These are phyloP conservation scores for Urocolius indicus DNA, from an alignment of 2,113 vertebrate species.

Conservation along the genomic window DNA sequence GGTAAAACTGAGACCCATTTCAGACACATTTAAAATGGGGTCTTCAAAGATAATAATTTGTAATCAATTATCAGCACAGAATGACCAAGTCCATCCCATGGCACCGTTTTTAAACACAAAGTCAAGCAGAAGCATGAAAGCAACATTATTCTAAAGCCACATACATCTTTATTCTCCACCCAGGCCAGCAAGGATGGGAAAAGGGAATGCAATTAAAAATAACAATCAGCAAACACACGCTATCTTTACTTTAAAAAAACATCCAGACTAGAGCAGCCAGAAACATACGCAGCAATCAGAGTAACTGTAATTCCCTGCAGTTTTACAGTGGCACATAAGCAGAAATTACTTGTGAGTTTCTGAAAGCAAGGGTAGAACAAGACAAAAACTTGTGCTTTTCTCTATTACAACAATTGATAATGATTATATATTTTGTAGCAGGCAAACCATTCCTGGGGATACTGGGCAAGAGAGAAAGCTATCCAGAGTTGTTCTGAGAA, in stretches of 20 bases:
- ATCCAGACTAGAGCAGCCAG: conserved; percentile 16
- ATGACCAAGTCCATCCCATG: not conserved
- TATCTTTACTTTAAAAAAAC: not conserved
- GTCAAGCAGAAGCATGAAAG: conserved; percentile 19
- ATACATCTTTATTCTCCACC: conserved; percentile 51
- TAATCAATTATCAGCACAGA: not conserved
- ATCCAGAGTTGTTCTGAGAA: conserved; percentile 1
- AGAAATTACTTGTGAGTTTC: conserved; percentile 12
- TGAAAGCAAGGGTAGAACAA: not conserved
- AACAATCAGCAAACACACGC: conserved; percentile 22
- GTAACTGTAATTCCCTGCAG: conserved; percentile 13
- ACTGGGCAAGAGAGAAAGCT: not conserved
- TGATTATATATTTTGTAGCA: conserved; percentile 28
- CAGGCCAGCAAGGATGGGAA: conserved; percentile 53
- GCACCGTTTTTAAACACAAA: not conserved
- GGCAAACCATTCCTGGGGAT: not conserved
- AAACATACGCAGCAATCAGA: conserved; percentile 18
- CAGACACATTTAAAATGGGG: not conserved
- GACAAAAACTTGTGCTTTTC: conserved; percentile 63
- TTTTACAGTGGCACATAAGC: conserved; percentile 12
- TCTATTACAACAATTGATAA: conserved; percentile 2
- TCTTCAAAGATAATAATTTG: not conserved
- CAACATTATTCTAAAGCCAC: not conserved
- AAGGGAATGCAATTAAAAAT: conserved; percentile 45
- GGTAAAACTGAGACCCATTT: not conserved